Evolutionary conservation across 2,888 invertebrate genomes (phyloP).

Genomic region (Neoscelio sp.): DNA sequence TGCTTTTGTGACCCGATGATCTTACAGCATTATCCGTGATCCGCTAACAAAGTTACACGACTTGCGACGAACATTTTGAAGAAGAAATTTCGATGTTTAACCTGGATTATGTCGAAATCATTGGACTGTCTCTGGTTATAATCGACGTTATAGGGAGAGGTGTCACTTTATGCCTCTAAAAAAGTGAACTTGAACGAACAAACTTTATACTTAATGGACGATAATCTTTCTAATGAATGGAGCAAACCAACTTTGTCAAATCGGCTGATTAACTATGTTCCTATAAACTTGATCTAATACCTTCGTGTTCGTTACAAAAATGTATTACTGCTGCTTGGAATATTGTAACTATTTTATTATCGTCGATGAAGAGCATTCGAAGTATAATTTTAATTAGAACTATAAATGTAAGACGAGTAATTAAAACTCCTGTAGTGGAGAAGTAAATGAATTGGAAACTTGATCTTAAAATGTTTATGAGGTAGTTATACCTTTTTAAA

Average conservation of each 20-base stretch:
- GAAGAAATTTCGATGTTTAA: conserved; percentile 58
- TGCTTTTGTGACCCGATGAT: conserved; percentile 61
- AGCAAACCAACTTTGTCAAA: conserved; percentile 25
- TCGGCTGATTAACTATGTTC: conserved; percentile 59
- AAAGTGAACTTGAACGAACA: conserved; percentile 33
- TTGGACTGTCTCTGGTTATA: conserved; percentile 18
- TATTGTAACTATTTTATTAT: conserved; percentile 49
- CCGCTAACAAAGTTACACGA: conserved; percentile 61
- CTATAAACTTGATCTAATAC: conserved; percentile 57
- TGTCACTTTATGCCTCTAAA: conserved; percentile 25
- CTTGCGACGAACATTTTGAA: conserved; percentile 50
- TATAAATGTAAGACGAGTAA: conserved; percentile 60
- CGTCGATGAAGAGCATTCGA: conserved; percentile 59
- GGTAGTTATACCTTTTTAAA: no score
- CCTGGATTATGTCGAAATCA: conserved; percentile 47
- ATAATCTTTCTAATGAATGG: conserved; percentile 32
- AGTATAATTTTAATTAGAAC: conserved; percentile 64
- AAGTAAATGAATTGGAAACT: conserved; percentile 47
- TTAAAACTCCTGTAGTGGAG: conserved; percentile 41
- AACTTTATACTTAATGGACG: conserved; percentile 37
- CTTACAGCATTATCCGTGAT: conserved; percentile 57
- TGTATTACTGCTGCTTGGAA: conserved; percentile 51
- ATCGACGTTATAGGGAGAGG: conserved; percentile 16
- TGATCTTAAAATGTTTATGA: conserved; percentile 55
- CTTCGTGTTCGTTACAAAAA: conserved; percentile 54